Evolutionary conservation across 1,140 invertebrate species (phyloP).

Genomic region (Xylocopa sonorina): DNA sequence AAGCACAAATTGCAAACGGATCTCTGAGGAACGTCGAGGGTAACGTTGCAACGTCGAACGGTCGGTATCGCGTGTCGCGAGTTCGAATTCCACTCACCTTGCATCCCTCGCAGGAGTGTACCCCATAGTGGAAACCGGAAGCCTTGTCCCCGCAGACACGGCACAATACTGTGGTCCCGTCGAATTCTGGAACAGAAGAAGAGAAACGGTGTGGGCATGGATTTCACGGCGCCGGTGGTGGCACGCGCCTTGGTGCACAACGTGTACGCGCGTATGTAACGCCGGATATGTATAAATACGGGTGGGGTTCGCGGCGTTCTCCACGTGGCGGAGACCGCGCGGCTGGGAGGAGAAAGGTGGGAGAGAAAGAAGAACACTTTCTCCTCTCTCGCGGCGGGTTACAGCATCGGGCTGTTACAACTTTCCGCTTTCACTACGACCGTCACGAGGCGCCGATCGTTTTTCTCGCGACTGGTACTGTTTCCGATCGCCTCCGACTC

Average conservation of each 20-base stretch:
- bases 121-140: slow-evolving; percentile 99
- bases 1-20: slow-evolving; percentile 8
- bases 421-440: slow-evolving; percentile 81
- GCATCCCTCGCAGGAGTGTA: slow-evolving; percentile 99
- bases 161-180: slow-evolving; percentile 98
- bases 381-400: slow-evolving; percentile 77
- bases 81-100: slow-evolving; percentile 89
- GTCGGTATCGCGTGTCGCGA: not conserved
- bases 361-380: slow-evolving; percentile 80
- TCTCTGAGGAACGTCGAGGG: not conserved
- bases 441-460: slow-evolving; percentile 64
- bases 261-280: too few species aligned
- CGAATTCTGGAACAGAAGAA: slow-evolving; percentile 93
- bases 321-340: slow-evolving; percentile 57
- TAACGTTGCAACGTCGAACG: not conserved
- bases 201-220: too few species aligned
- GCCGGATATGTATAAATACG: not conserved
- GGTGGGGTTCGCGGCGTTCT: slow-evolving; percentile 29
- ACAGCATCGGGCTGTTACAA: slow-evolving; percentile 81
- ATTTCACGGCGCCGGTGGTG: too few species aligned
- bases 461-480: not conserved
- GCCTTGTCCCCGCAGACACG: slow-evolving; percentile 99
- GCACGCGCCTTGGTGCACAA: too few species aligned
- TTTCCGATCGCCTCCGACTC: not conserved
- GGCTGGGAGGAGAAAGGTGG: slow-evolving; percentile 58